Conservation (phyloP, 2,113 vertebrate species). For the Zapus hudsonius region DNA sequence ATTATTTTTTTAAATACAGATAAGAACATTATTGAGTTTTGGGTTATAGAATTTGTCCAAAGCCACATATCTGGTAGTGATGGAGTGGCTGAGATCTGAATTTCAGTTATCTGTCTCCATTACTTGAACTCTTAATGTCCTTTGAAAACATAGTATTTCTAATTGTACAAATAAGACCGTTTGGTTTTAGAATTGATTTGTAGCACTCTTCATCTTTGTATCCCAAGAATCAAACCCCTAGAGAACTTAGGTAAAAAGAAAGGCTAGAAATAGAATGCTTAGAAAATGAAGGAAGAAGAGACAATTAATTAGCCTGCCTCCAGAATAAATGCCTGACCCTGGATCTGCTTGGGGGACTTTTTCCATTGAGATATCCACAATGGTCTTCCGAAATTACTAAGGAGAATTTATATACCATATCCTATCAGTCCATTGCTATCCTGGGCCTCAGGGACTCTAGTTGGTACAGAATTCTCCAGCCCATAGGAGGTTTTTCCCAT, state of each 20-base stretch:
- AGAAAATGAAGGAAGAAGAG: neutral
- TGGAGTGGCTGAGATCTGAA: neutral
- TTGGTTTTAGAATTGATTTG: neutral
- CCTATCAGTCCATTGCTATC: neutral
- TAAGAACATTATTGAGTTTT: neutral
- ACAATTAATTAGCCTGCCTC: neutral
- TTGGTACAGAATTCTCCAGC: neutral
- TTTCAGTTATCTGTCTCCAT: neutral
- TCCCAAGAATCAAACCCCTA: neutral
- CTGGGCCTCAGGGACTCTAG: neutral
- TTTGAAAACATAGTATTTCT: neutral
- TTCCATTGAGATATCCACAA: too few relatives aligned
- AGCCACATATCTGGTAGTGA: neutral
- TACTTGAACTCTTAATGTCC: neutral
- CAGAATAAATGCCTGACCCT: neutral
- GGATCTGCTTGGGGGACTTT: neutral
- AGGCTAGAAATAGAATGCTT: neutral
- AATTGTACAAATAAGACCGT: too few relatives aligned
- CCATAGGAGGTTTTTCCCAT: neutral
- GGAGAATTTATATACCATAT: too few relatives aligned
- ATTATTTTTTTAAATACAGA: neutral
- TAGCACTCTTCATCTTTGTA: neutral
- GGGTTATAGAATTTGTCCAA: neutral
- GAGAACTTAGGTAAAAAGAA: neutral
- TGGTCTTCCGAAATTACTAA: too few relatives aligned